Conservation (phyloP, 2,113 vertebrate species). For the Trochalopteron elliotii region DNA sequence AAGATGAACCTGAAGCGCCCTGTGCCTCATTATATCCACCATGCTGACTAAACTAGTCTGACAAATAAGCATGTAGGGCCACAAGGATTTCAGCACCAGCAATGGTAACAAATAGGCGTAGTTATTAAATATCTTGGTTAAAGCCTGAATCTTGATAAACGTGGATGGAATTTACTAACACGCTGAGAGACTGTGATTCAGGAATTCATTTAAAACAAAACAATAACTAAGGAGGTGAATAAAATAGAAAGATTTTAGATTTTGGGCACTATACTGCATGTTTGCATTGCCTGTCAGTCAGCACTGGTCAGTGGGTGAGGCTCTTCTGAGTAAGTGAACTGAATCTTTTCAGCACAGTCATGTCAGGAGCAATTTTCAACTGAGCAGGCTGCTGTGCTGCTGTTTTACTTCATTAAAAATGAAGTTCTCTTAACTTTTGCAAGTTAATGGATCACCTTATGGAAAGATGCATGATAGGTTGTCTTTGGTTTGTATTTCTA, state of each 20-base stretch:
- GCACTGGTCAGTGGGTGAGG: background rate
- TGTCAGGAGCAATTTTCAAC: conserved; percentile 32
- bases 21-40: conserved; percentile 9
- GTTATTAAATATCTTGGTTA: background rate
- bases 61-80: background rate
- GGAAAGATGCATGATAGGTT: background rate
- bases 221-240: background rate
- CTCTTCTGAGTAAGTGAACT: background rate
- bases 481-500: background rate
- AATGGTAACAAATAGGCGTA: background rate
- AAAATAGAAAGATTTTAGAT: background rate
- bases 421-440: conserved; percentile 43
- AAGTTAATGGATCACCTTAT: conserved; percentile 51
- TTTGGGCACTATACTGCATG: background rate
- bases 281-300: background rate
- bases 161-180: background rate
- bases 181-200: background rate
- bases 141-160: background rate
- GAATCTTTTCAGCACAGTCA: background rate
- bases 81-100: background rate
- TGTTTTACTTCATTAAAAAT: conserved; percentile 63
- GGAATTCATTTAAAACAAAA: background rate
- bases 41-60: background rate
- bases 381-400: background rate
- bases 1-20: background rate